phyloP scores from a whole-genome alignment of 2,113 vertebrate species.

The Ursus arctos region DNA sequence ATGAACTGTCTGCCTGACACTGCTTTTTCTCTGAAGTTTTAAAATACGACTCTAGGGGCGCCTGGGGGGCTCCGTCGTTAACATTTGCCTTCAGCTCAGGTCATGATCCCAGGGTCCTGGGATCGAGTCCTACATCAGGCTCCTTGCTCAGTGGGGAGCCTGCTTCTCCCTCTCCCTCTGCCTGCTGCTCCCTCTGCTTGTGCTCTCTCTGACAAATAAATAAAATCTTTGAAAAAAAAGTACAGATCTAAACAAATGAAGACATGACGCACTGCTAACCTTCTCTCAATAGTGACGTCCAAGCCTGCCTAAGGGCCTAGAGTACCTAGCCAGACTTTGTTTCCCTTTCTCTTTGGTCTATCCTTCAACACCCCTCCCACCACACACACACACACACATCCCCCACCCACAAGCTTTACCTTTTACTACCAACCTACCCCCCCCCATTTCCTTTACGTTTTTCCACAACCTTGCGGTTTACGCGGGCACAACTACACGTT shows the following conservation, averaged over 20 bases:
- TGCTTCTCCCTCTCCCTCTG: too few relatives aligned
- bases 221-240: neutral
- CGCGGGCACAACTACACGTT: conserved; percentile 33
- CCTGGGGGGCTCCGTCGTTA: too few relatives aligned
- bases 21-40: neutral
- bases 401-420: neutral
- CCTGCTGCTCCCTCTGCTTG: too few relatives aligned
- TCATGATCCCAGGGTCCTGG: too few relatives aligned
- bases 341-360: neutral
- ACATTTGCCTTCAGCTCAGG: too few relatives aligned
- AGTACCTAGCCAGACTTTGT: rapidly evolving
- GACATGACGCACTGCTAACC: neutral
- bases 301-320: neutral
- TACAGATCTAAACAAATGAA: neutral
- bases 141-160: too few relatives aligned
- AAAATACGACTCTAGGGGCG: neutral
- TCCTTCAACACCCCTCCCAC: neutral
- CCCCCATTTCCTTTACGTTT: conserved; percentile 60
- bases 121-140: too few relatives aligned
- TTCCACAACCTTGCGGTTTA: conserved; percentile 62
- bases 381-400: neutral
- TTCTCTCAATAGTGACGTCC: neutral
- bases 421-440: neutral
- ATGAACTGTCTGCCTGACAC: neutral
- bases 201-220: too few relatives aligned